Conservation (phyloP, 2,888 invertebrate genomes). For the Odontomyia ornata region DNA sequence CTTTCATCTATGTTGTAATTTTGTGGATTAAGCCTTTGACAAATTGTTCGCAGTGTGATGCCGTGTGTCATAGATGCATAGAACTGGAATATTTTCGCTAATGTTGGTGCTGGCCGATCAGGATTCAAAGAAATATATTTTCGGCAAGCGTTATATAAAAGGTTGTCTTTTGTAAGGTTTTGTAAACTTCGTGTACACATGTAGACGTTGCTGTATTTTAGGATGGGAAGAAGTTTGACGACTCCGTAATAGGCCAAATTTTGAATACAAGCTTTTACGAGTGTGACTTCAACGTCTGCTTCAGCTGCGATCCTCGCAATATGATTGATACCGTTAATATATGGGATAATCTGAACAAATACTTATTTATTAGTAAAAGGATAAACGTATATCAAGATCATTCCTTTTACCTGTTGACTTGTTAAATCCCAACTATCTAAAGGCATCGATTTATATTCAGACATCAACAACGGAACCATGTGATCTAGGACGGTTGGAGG, state of each 20-base stretch:
- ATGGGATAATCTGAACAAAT: constrained; percentile 81
- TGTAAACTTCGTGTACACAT: constrained; percentile 79
- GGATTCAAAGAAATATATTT: constrained; percentile 61
- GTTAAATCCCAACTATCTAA: constrained; percentile 91
- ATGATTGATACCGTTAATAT: constrained; percentile 93
- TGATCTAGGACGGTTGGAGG: constrained; percentile 85
- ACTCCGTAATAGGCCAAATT: constrained; percentile 85
- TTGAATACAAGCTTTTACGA: constrained; percentile 94
- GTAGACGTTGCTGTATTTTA: constrained; percentile 88
- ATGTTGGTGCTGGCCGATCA: constrained; percentile 58
- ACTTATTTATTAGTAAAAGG: constrained; percentile 50
- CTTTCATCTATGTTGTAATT: constrained; percentile 64
- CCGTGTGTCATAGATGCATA: constrained; percentile 77
- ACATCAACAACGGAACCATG: constrained; percentile 86
- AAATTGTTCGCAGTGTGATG: constrained; percentile 75
- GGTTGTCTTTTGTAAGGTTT: constrained; percentile 72
- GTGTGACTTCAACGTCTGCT: constrained; percentile 90
- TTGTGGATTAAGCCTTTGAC: constrained; percentile 73
- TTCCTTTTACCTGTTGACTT: constrained; percentile 91
- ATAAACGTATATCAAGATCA: too few relatives aligned
- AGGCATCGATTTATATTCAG: constrained; percentile 71
- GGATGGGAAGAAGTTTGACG: constrained; percentile 78
- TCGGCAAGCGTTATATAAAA: constrained; percentile 77
- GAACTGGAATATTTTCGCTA: constrained; percentile 64
- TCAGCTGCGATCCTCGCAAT: constrained; percentile 88